Evolutionary conservation across 2,113 vertebrate genomes (phyloP), one percentile per base, ranked within the genome.

Genomic region (Nothocercus nigrocapillus): DNA sequence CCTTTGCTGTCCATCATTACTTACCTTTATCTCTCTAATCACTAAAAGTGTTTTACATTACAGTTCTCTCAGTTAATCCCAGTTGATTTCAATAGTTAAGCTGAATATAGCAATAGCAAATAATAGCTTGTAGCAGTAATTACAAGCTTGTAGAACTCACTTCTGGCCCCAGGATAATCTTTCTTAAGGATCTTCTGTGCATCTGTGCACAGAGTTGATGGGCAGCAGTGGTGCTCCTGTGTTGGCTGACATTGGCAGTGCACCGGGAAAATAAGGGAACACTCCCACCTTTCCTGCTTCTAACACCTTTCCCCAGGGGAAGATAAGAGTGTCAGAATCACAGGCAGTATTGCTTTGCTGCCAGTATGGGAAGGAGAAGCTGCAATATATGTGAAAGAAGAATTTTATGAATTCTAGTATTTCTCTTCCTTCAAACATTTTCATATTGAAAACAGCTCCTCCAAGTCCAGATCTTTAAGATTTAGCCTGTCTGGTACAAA

Each of bases 151-250:
- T 68, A 68, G 78, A 93, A 32, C 17, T 76, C 30, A 16, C 58
- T 94, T 89, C 72, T 77, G 58, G 68, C 47, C 30, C 25, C 34
- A 61, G 78, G 34, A 61, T 76, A 34, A 61, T 72, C 28, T 91
- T 93, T 84, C 74, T 73, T 63, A 17, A 72, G 85, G 62, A 64
- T 89, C 85, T 94, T 93, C 20, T 17, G 79, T 88, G 34, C 58
- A 28, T 69, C 11, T 27, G 30, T 27, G 30, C 42, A 85, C 42
- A 79, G 67, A 89, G 89, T 93, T 76, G 61, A 0, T 73, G 38
- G 49, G 44, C 82, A 53, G 22, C 70, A 24, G 47, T 47, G 79
- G 70, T 73, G 74, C 53, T 87, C 14, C 42, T 30, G 58, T 3
- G 0, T 87, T 76, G 54, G 34, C 85, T 67, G 59, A 85, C 1